Base-by-base conservation (phyloP, 2,888 invertebrate genomes). In the Lamproptera curius region DNA sequence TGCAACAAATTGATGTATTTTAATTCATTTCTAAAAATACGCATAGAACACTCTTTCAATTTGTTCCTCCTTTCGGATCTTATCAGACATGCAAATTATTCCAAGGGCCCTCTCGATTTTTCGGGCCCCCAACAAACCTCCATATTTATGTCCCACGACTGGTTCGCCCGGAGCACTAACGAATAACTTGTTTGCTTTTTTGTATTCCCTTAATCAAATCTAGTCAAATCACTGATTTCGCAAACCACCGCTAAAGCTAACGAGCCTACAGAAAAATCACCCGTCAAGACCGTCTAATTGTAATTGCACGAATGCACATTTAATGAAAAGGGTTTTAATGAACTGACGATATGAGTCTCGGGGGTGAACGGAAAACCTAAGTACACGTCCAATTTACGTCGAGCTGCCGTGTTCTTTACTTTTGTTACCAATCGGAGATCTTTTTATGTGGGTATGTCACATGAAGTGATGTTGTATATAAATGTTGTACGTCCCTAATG, bases 281-380 rank as follows among this genome's bases (percentile, higher is more conserved):
- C 57, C 58, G 52, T 61, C 63, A 66, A 65, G 58, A 53, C 54
- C 61, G 62, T 58, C 64, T 72, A 64, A 76, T 73, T 71, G 66
- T 72, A 72, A 76, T 74, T 69, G 72, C 73, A 67, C 67, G 62
- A 67, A 70, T 70, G 71, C 70, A 70, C 64, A 61, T 66, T 62
- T 70, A 64, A 73, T 74, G 66, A 73, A 74, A 73, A 70, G 71
- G 65, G 68, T 72, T 77, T 71, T 77, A 77, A 77, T 73, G 77
- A 76, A 76, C 73, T 65, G 53, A 56, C 62, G 65, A 69, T 71
- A 70, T 68, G 64, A 60, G 56, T 45, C 53, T 51, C 46, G 52
- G 61, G 66, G 16, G 69, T 61, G 51, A 53, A 52, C 46, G 51
- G 50, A 46, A 55, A 55, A 55, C 69, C 70, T 49, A 40, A 47